Evolutionary conservation across 2,888 invertebrate genomes (phyloP), one percentile per base, ranked within the genome.

Genomic region (Cerastis leucographa): DNA sequence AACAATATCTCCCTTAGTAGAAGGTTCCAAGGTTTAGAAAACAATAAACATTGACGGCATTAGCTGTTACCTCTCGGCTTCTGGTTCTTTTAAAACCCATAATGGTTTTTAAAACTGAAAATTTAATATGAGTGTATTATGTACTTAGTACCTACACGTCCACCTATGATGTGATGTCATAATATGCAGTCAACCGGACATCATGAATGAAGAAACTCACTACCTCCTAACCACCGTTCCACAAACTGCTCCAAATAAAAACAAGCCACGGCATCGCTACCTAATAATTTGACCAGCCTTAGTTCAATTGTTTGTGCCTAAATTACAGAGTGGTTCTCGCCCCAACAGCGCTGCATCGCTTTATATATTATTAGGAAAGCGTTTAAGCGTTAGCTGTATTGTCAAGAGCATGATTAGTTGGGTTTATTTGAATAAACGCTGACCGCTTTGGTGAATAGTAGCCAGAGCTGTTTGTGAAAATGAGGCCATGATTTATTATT

Each of bases 301-400:
- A 25, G 17, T 68, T 22, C 68, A 46, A 68, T 68, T 61, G 51
- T 68, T 76, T 61, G 25, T 68, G 35, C 61, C 42, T 54, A 51
- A 78, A 78, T 51, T 69, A 76, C 61, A 62, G 46, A 40, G 40
- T n/a, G 19, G 22, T 11, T 25, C 3, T 29, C 35, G 17, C n/a
- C 9, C 19, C 17, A 22, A 49, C 61, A 78, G 44, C 78, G 61
- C 25, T 68, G 44, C 40, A 65, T 56, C 76, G 76, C 78, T 74
- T 74, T 74, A 42, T 49, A 56, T 46, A 19, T 25, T 35, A 56
- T 7, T 56, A 35, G 35, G 35, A 72, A 72, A 70, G 29, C 71
- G 51, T 29, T 72, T 12, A n/a, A n/a, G 17, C 25, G n/a, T 42
- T 11, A 19, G 71, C 71, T 70, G 29, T 54, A 54, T 70, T 7